These are phyloP conservation scores for Gadus chalcogrammus DNA, from an alignment of 2,113 vertebrate species.

Conservation along the genomic window DNA sequence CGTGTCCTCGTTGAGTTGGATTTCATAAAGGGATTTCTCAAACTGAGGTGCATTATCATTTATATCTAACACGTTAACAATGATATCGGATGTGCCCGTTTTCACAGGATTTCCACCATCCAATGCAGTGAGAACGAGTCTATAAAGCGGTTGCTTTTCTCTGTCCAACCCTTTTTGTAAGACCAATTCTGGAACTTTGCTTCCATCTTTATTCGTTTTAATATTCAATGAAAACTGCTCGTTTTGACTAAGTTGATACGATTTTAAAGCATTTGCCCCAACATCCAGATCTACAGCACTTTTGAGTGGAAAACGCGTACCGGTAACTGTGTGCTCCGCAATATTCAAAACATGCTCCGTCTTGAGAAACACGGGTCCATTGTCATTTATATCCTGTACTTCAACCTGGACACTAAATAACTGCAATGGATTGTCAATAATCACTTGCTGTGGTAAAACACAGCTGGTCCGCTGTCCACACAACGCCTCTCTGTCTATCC, in stretches of 20 bases:
- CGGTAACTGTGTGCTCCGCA: slow-evolving; percentile 40
- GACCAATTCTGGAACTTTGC: slow-evolving; percentile 56
- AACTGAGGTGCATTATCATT: slow-evolving; percentile 87
- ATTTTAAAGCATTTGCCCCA: slow-evolving; percentile 44
- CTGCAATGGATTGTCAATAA: slow-evolving; percentile 42
- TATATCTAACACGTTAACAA: slow-evolving; percentile 64
- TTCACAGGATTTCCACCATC: slow-evolving; percentile 62
- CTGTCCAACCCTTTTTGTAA: slow-evolving; percentile 62
- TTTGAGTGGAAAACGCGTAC: slow-evolving; percentile 45
- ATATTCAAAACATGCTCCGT: slow-evolving; percentile 43
- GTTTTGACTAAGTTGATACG: slow-evolving; percentile 38
- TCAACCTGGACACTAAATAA: slow-evolving; percentile 44
- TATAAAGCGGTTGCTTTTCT: slow-evolving; percentile 64
- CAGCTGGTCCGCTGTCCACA: slow-evolving; percentile 46
- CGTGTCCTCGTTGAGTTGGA: slow-evolving; percentile 73
- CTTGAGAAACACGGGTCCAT: slow-evolving; percentile 40
- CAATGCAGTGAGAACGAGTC: slow-evolving; percentile 64
- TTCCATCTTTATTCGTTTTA: slow-evolving; percentile 46
- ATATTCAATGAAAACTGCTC: slow-evolving; percentile 55
- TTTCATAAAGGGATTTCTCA: slow-evolving; percentile 70
- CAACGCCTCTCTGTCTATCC: slow-evolving; percentile 53
- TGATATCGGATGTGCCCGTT: slow-evolving; percentile 51
- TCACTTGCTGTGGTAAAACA: slow-evolving; percentile 40
- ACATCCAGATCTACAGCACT: slow-evolving; percentile 45
- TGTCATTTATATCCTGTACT: slow-evolving; percentile 55